phyloP scores from a whole-genome alignment of 2,113 vertebrate species.

The zebrafish (Danio rerio) region DNA sequence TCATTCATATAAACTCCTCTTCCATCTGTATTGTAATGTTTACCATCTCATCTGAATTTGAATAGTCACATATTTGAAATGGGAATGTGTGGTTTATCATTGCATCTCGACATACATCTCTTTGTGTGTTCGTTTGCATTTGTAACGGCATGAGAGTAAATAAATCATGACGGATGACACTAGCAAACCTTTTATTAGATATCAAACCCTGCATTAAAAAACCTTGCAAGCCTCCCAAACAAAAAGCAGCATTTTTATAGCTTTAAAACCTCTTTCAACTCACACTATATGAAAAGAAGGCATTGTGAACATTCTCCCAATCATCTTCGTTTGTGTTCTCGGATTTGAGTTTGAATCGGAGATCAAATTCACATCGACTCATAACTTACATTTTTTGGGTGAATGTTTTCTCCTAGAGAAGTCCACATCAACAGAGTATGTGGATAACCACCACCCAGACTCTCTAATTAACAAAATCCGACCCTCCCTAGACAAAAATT shows the following conservation, averaged over 20 bases:
- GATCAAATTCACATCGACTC: not conserved
- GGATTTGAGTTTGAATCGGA: not conserved
- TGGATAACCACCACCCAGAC: constrained; percentile 3
- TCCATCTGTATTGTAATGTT: too few relatives aligned
- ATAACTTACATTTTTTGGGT: not conserved
- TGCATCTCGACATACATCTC: too few relatives aligned
- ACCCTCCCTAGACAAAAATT: constrained; percentile 16
- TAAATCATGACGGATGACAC: too few relatives aligned
- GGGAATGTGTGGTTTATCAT: too few relatives aligned
- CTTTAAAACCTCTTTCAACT: not conserved
- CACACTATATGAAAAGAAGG: not conserved
- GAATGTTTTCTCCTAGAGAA: not conserved
- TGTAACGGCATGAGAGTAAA: too few relatives aligned
- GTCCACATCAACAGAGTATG: not conserved
- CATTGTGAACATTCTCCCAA: not conserved
- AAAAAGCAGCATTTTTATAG: not conserved
- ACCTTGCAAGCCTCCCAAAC: too few relatives aligned
- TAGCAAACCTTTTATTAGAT: too few relatives aligned
- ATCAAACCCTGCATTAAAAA: too few relatives aligned
- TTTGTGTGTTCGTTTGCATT: too few relatives aligned
- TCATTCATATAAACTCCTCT: too few relatives aligned
- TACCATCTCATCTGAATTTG: too few relatives aligned
- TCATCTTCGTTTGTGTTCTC: not conserved
- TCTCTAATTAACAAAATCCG: not conserved
- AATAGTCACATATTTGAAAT: too few relatives aligned